Conservation (phyloP, 2,113 vertebrate genomes). For the Microtus montanus region DNA sequence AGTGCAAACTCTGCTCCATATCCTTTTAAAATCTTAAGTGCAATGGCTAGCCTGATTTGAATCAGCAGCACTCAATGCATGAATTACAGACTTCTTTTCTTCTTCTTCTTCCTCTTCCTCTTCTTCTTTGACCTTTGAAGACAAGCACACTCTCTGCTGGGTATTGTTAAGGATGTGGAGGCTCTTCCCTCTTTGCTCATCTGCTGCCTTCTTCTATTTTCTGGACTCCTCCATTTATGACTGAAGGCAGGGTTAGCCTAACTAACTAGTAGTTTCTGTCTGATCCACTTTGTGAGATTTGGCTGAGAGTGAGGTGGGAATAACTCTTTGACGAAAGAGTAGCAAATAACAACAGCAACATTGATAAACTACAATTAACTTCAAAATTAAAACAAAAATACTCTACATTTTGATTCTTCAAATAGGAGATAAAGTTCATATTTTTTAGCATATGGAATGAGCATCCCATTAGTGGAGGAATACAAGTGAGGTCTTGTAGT, state of each 20-base stretch:
- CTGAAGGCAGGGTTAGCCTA: not conserved
- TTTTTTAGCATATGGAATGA: not conserved
- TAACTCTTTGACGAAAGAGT: not conserved
- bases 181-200: not conserved
- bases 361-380: not conserved
- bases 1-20: rapidly evolving
- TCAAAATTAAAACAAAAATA: not conserved
- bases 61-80: not conserved
- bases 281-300: not conserved
- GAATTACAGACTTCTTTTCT: not conserved
- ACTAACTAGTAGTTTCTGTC: not conserved
- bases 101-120: too few relatives aligned
- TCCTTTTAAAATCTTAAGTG: not conserved
- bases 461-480: not conserved
- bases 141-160: not conserved
- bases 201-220: not conserved
- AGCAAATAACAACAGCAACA: not conserved
- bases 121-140: not conserved
- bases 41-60: not conserved
- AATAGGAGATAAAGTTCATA: not conserved
- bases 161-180: not conserved
- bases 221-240: not conserved
- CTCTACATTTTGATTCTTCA: not conserved
- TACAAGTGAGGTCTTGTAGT: not conserved
- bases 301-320: not conserved